Evolutionary conservation across 1,140 invertebrate genomes (phyloP).

Genomic region (Drosophila ananassae): DNA sequence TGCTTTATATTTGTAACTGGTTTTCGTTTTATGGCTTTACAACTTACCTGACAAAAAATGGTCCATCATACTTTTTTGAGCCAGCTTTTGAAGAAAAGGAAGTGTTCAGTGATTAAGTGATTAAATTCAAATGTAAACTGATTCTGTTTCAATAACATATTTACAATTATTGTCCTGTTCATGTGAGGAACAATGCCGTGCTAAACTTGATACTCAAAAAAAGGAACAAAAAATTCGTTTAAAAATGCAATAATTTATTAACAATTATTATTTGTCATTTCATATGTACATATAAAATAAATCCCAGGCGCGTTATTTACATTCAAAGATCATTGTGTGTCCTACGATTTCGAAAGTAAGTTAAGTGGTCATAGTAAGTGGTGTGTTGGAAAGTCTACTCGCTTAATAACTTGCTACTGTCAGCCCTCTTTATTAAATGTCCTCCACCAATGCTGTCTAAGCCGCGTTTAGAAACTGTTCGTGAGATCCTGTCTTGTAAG

Average conservation of each 20-base stretch:
- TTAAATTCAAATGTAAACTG: not conserved
- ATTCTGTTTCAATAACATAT: constrained; percentile 1
- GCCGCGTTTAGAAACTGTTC: constrained; percentile 49
- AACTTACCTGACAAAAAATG: constrained; percentile 50
- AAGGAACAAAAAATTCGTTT: constrained; percentile 1
- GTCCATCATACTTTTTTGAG: constrained; percentile 50
- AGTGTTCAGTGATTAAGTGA: not conserved
- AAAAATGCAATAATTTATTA: constrained; percentile 56
- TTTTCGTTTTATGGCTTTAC: not conserved
- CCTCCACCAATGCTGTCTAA: constrained; percentile 71
- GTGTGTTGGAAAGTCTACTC: constrained; percentile 8
- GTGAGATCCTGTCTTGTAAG: constrained; percentile 24
- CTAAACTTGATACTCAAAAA: constrained; percentile 15
- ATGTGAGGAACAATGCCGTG: not conserved
- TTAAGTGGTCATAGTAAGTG: constrained; percentile 13
- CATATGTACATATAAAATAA: constrained; percentile 46
- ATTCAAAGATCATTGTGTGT: constrained; percentile 7
- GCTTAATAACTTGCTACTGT: constrained; percentile 31
- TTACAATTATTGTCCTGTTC: constrained; percentile 12
- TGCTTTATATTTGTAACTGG: not conserved
- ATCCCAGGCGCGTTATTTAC: constrained; percentile 35
- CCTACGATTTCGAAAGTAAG: constrained; percentile 9
- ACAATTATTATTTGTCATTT: constrained; percentile 30
- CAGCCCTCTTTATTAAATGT: constrained; percentile 59
- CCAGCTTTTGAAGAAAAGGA: constrained; percentile 30